These are phyloP conservation scores for Ianthella basta DNA, from an alignment of 37 sponge, comb jelly and placozoan species.

Conservation along the genomic window DNA sequence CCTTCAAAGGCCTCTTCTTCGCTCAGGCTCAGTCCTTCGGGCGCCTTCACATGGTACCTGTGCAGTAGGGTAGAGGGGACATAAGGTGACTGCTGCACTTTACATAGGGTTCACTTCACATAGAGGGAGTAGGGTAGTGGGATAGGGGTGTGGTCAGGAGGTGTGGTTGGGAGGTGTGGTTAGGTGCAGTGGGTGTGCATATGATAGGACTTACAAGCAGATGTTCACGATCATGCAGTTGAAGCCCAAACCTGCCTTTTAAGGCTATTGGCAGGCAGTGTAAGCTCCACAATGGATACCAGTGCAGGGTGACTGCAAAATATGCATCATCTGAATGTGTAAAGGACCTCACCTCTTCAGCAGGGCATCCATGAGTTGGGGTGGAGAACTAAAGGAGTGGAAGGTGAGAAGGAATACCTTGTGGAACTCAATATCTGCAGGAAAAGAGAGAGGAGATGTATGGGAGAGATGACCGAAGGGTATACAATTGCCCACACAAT, in stretches of 20 bases:
- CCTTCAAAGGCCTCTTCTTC: slow-evolving; percentile 55
- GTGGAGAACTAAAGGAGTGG: slow-evolving; percentile 66
- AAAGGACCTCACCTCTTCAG: slow-evolving; percentile 65
- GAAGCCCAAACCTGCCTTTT: neutral
- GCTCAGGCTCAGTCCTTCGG: slow-evolving; percentile 23
- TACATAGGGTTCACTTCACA: no score
- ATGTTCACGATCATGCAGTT: no score
- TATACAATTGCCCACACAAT: neutral
- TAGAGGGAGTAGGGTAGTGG: no score
- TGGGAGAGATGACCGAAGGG: neutral
- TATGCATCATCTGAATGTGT: no score
- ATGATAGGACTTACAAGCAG: no score
- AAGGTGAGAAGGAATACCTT: slow-evolving; percentile 68
- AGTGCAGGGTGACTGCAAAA: no score
- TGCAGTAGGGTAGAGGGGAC: no score
- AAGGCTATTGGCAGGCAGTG: neutral
- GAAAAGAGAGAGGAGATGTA: neutral
- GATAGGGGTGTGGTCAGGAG: no score
- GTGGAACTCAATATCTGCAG: slow-evolving; percentile 69
- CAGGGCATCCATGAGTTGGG: slow-evolving; percentile 54
- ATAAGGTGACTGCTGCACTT: no score
- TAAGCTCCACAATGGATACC: no score
- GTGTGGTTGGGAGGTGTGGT: no score
- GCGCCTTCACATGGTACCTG: slow-evolving; percentile 53
- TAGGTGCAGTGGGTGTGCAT: no score